A percentile compares a stretch with the other conserved stretches of the same genome.
These are phyloP conservation scores for Rhabdomys pumilio DNA, from an alignment of 2,797 vertebrate species.

Conservation along the genomic window DNA sequence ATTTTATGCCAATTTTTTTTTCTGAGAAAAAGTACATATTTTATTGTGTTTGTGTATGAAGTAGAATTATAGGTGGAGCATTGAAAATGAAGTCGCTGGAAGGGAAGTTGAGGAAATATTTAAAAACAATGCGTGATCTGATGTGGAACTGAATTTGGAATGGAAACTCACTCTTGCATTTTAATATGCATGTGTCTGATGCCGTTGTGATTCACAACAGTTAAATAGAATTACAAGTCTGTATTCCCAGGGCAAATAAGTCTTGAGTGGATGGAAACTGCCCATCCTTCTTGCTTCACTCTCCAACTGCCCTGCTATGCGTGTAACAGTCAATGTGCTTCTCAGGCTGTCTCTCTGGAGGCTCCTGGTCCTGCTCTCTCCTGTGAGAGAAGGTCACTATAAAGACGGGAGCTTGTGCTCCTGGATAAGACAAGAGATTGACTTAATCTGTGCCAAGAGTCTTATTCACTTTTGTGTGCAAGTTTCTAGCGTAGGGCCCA, in stretches of 20 bases:
- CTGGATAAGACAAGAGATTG: not conserved
- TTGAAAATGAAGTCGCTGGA: conserved; percentile 42
- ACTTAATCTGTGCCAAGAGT: not conserved
- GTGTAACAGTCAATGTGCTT: not conserved
- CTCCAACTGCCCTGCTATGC: rapidly evolving
- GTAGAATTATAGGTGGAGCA: conserved; percentile 58
- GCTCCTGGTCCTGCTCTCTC: too few relatives aligned
- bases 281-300: not conserved
- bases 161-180: conserved; percentile 62
- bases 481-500: too few relatives aligned
- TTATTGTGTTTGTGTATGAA: conserved; percentile 64
- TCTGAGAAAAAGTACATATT: conserved; percentile 70
- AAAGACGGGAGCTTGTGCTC: not conserved
- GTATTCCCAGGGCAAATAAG: conserved; percentile 36
- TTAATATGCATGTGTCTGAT: conserved; percentile 65
- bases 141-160: conserved; percentile 72
- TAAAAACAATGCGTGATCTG: conserved; percentile 71
- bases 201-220: conserved; percentile 30
- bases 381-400: rapidly evolving
- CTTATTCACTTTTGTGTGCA: not conserved
- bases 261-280: not conserved
- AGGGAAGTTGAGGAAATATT: conserved; percentile 75
- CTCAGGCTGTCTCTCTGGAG: not conserved
- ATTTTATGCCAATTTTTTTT: conserved; percentile 76
- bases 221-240: conserved; percentile 8